These are phyloP conservation scores for Pogonocichla stellata DNA, from an alignment of 2,113 vertebrate species.

Conservation along the genomic window DNA sequence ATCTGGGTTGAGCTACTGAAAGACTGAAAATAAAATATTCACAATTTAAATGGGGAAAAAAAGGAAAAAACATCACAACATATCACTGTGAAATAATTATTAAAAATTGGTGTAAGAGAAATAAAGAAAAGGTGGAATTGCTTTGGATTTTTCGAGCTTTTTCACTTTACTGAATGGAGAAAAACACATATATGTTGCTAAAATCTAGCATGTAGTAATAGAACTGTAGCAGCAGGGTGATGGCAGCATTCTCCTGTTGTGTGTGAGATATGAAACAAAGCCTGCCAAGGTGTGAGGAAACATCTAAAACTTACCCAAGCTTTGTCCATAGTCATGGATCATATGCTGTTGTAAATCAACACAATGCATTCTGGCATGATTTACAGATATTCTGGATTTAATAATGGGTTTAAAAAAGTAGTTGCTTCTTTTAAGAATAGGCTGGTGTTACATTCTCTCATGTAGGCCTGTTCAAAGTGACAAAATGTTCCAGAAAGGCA, in stretches of 20 bases:
- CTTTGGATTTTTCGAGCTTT: background rate
- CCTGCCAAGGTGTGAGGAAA: background rate
- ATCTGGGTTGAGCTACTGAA: background rate
- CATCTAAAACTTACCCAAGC: background rate
- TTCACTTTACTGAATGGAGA: background rate
- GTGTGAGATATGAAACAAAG: background rate
- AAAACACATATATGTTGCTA: background rate
- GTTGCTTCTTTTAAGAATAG: background rate
- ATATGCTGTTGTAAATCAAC: background rate
- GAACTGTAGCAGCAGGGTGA: background rate
- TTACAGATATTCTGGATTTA: background rate
- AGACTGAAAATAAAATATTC: background rate
- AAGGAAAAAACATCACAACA: rapidly evolving
- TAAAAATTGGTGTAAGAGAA: background rate
- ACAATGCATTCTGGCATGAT: background rate
- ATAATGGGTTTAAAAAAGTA: background rate
- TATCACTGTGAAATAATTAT: background rate
- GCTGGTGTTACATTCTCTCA: background rate
- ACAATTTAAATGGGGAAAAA: background rate
- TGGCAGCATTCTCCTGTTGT: background rate
- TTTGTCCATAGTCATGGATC: background rate
- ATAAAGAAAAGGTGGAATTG: background rate
- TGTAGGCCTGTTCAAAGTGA: background rate
- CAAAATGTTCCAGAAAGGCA: background rate
- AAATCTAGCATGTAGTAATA: background rate